Evolutionary conservation across 2,888 invertebrate species (phyloP).

Genomic region (Lasioglossum vierecki): DNA sequence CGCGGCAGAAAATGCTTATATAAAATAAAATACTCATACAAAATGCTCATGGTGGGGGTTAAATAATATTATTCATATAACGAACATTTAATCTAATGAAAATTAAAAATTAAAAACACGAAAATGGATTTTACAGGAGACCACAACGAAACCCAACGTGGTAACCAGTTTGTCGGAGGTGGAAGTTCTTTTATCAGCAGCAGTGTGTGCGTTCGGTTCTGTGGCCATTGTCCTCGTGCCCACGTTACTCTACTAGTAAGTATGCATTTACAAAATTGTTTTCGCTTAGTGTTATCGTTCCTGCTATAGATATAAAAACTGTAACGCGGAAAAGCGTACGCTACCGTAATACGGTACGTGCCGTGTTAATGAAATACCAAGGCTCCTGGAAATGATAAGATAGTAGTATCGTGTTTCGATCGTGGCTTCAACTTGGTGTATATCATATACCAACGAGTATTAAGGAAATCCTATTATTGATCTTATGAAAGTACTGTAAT

Average conservation of each 20-base stretch:
- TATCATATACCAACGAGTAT: neutral
- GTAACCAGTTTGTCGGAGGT: neutral
- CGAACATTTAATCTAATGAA: neutral
- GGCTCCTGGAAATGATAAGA: conserved; percentile 21
- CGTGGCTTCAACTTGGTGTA: neutral
- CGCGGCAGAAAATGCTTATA: no score
- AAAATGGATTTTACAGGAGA: conserved; percentile 7
- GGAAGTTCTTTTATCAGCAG: conserved; percentile 12
- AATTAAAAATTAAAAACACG: no score
- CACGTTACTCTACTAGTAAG: conserved; percentile 68
- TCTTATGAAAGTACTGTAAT: neutral
- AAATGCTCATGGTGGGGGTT: no score
- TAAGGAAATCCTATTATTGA: neutral
- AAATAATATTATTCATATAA: neutral
- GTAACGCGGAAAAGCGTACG: neutral
- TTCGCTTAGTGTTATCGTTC: neutral
- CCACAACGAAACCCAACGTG: no score
- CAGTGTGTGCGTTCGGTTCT: conserved; percentile 17
- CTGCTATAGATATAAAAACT: neutral
- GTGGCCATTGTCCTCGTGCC: conserved; percentile 63
- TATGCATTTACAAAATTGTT: conserved; percentile 23
- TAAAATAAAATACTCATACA: no score
- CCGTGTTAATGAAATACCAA: conserved; percentile 32
- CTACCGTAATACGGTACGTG: neutral
- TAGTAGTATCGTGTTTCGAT: conserved; percentile 8